phyloP scores from a whole-genome alignment of 1,140 invertebrate genomes.

The Araneus ventricosus region DNA sequence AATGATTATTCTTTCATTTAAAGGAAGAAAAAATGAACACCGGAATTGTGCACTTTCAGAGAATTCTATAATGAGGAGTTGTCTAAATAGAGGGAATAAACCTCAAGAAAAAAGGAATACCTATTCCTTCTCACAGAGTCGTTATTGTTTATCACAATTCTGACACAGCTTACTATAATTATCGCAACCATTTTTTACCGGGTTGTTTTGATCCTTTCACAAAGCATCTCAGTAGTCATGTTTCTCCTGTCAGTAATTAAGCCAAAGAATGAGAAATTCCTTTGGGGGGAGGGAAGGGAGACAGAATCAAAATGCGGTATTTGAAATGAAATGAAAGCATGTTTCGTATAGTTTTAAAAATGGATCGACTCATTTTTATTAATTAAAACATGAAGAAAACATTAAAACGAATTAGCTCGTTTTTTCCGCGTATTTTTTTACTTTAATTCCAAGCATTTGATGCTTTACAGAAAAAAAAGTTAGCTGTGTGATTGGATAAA shows the following conservation, averaged over 20 bases:
- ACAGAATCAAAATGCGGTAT: no score
- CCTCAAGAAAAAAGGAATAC: not conserved
- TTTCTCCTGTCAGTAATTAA: not conserved
- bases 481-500: not conserved
- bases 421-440: no score
- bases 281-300: no score
- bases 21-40: not conserved
- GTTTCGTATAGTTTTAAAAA: not conserved
- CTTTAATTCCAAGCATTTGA: not conserved
- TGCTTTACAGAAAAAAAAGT: not conserved
- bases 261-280: not conserved
- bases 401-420: no score
- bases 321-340: not conserved
- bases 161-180: not conserved
- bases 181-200: not conserved
- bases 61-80: constrained; percentile 23
- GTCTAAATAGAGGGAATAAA: not conserved
- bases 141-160: not conserved
- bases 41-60: not conserved
- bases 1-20: not conserved
- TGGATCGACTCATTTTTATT: not conserved
- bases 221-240: not conserved
- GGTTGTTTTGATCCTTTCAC: not conserved
- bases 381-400: no score
- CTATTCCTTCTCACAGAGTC: not conserved